Evolutionary conservation across 2,888 invertebrate species (phyloP).

Genomic region (Pristionchus exspectatus): DNA sequence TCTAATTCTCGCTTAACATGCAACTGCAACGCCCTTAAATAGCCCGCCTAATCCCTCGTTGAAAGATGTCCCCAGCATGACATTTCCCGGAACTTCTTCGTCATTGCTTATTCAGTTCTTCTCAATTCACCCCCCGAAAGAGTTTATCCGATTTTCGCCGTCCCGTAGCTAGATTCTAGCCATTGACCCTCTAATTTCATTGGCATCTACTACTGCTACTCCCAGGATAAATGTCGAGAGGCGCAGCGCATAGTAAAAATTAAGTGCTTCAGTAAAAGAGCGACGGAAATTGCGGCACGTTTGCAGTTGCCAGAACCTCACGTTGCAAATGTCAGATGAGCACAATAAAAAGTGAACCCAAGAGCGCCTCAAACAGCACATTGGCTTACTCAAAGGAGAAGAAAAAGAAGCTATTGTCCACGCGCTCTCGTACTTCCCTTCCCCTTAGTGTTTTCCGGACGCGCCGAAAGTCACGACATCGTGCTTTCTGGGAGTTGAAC

Average conservation of each 20-base stretch:
- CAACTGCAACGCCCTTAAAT: background rate
- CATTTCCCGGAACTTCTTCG: slow-evolving; percentile 9
- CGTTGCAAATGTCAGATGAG: slow-evolving; percentile 13
- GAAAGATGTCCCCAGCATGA: background rate
- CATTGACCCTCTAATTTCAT: background rate
- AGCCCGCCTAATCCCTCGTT: background rate
- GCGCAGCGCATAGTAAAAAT: background rate
- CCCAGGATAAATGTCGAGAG: background rate
- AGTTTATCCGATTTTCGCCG: background rate
- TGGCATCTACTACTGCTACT: background rate
- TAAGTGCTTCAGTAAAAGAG: background rate
- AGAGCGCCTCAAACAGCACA: background rate
- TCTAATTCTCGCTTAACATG: background rate
- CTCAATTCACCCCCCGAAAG: background rate
- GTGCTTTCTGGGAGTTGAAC: background rate
- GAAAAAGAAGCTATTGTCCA: background rate
- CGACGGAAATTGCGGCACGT: background rate
- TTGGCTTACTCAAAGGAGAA: background rate
- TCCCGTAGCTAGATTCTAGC: background rate
- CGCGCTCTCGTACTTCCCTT: background rate
- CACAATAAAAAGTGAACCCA: background rate
- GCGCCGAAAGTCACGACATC: background rate
- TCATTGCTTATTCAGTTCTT: background rate
- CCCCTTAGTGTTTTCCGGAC: background rate
- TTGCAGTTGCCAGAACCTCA: background rate